Evolutionary conservation across 2,797 vertebrate genomes (phyloP), one percentile per base, ranked within the genome.

Genomic region (Phoeniculus purpureus): DNA sequence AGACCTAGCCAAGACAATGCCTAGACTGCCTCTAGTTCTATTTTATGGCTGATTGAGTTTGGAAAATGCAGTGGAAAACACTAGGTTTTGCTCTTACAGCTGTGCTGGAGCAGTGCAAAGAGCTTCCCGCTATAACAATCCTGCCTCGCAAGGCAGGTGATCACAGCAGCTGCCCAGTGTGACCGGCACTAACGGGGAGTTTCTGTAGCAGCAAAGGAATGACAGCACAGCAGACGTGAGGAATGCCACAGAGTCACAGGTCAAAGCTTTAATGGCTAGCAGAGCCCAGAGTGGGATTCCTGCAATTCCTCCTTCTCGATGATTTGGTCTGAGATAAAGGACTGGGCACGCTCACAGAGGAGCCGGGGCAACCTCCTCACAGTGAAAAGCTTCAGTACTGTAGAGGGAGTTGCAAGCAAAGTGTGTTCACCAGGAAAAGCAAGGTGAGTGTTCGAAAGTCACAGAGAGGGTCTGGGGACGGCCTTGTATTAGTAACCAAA

Each of bases 211-310:
- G 79, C 73, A 7, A 1, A 93, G 90, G 92, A 87, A 90, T 75
- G 79, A 17, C 12, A 17, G 84, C 81, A 26, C 26, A 21, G 81
- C 55, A 75, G 75, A 75, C 3, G 0, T 43, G 79, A 94, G 79
- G 66, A 91, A 89, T 90, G 87, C 66, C 76, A 45, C 43, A 48
- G 87, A 93, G 90, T 78, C 90, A 94, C 93, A 92, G 93, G 93
- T 93, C 94, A 94, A 37, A 66, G 34, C 62, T 78, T 17, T 78
- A 76, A 85, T 58, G 77, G 82, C 76, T 37, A 4, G 2, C 1
- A 27, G 62, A 87, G 67, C 85, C 77, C 20, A 6, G 60, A 88
- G 78, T 47, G 78, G 51, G 78, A 92, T 95, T 95, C 94, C 78
- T 91, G 81, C 0, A 6, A 95, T 93, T 92, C 92, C 64, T 93